These are phyloP conservation scores for Ophion slaviceki DNA, from an alignment of 2,888 invertebrate species.

Conservation along the genomic window DNA sequence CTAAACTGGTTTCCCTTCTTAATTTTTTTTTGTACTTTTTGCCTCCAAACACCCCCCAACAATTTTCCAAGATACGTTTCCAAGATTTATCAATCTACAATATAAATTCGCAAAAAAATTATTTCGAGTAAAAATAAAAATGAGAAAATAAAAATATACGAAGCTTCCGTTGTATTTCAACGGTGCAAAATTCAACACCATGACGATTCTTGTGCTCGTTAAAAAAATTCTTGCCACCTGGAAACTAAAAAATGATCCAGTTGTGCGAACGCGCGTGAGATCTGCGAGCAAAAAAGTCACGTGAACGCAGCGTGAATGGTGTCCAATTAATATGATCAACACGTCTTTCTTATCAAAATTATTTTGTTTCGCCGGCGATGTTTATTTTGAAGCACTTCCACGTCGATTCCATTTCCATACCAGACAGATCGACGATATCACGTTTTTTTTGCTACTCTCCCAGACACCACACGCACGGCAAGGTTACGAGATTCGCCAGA, in stretches of 20 bases:
- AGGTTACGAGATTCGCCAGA: neutral
- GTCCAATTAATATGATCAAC: neutral
- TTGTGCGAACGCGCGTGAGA: neutral
- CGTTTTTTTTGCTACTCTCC: neutral
- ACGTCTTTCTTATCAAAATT: neutral
- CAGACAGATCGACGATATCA: neutral
- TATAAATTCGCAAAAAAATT: too few relatives aligned
- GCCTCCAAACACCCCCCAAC: too few relatives aligned
- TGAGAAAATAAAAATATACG: too few relatives aligned
- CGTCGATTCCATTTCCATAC: neutral
- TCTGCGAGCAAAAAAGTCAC: neutral
- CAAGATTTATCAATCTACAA: too few relatives aligned
- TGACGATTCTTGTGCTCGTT: neutral
- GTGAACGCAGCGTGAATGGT: neutral
- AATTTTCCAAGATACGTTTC: too few relatives aligned
- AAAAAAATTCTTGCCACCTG: neutral
- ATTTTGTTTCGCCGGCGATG: slow-evolving; percentile 4
- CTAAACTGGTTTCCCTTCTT: too few relatives aligned
- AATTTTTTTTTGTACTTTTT: too few relatives aligned
- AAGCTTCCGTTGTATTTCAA: too few relatives aligned
- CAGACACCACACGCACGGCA: neutral
- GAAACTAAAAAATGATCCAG: neutral
- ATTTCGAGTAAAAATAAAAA: too few relatives aligned
- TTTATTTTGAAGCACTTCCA: neutral
- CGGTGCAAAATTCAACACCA: too few relatives aligned